Conservation (phyloP, 64 coral and sea anemone genomes). For the Montipora cactus region DNA sequence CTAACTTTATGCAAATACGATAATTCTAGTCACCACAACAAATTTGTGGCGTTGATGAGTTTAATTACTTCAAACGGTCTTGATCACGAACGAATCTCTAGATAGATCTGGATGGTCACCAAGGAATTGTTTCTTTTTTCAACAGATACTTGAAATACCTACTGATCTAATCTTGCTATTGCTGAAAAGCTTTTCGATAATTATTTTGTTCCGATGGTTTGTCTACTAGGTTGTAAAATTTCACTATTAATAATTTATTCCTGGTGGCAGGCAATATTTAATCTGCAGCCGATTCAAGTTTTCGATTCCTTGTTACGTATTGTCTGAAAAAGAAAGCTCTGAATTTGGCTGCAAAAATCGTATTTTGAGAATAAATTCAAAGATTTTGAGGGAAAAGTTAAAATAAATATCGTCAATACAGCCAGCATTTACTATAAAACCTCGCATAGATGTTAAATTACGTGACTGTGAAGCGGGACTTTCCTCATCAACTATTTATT, state of each 20-base stretch:
- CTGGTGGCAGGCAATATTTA: neutral
- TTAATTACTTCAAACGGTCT: neutral
- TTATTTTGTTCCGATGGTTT: neutral
- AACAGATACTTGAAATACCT: neutral
- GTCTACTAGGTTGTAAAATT: neutral
- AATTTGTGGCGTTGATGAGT: neutral
- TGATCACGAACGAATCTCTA: neutral
- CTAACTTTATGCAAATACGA: neutral
- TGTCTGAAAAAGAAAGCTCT: neutral
- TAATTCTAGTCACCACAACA: neutral
- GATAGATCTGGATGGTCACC: too few species aligned
- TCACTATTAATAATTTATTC: neutral
- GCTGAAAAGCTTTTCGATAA: neutral
- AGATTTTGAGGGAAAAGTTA: too few species aligned
- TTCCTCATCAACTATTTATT: slow-evolving; percentile 31
- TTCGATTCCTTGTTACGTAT: neutral
- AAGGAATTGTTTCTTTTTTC: too few species aligned
- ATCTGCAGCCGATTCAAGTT: neutral
- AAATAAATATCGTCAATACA: too few species aligned
- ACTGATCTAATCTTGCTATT: neutral
- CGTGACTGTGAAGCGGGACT: neutral
- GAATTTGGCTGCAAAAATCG: too few species aligned
- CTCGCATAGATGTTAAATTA: too few species aligned
- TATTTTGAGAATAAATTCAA: too few species aligned
- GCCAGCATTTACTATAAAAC: too few species aligned